Evolutionary conservation across 2,113 vertebrate species (phyloP).

Genomic region (Gambusia holbrooki): DNA sequence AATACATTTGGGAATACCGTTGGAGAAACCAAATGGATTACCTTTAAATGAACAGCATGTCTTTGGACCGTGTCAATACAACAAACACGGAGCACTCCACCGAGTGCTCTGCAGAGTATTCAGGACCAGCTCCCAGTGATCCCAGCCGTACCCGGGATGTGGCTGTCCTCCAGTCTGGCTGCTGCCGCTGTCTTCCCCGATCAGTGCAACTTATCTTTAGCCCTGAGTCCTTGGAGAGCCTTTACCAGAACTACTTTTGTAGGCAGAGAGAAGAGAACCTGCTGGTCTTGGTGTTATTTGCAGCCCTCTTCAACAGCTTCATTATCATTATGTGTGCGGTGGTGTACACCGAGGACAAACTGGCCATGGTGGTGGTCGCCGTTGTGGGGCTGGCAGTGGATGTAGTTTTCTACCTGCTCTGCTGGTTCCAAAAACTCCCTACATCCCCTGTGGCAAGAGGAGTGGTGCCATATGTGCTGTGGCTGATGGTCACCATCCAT

Average conservation of each 20-base stretch:
- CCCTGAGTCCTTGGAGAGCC: conserved; percentile 87
- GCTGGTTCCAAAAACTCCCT: conserved; percentile 79
- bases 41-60: conserved; percentile 51
- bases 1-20: conserved; percentile 34
- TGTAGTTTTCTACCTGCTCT: conserved; percentile 80
- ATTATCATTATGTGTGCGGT: conserved; percentile 86
- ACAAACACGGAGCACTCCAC: conserved; percentile 71
- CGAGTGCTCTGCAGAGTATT: conserved; percentile 84
- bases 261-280: conserved; percentile 90
- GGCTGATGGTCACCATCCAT: conserved; percentile 87
- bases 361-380: conserved; percentile 80
- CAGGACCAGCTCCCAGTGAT: conserved; percentile 75
- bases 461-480: conserved; percentile 86
- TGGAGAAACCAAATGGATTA: conserved; percentile 23
- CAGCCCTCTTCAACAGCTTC: conserved; percentile 90
- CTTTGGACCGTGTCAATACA: conserved; percentile 53
- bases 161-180: conserved; percentile 75
- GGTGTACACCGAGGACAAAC: conserved; percentile 82
- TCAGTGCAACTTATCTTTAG: conserved; percentile 86
- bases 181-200: conserved; percentile 84
- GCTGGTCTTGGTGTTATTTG: conserved; percentile 85
- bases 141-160: conserved; percentile 78
- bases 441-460: conserved; percentile 72
- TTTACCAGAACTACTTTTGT: conserved; percentile 93
- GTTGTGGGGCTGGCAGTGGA: conserved; percentile 79